Base-by-base conservation (phyloP, 2,888 invertebrate species). In the Fissipunctia ypsillon region DNA sequence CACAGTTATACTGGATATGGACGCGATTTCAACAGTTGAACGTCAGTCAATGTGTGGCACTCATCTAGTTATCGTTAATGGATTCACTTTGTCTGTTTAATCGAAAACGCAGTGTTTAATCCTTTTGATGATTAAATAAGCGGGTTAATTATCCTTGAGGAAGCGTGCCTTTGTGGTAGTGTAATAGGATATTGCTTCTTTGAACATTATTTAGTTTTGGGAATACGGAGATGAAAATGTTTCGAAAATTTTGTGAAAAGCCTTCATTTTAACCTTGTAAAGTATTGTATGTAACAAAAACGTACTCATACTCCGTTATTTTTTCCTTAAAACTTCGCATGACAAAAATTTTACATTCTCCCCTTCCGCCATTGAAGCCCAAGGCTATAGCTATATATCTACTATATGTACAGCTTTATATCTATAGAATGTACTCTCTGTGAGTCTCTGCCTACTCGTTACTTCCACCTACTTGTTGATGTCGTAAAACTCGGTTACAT, bases 401-500 rank as follows among this genome's bases (percentile, higher is more conserved):
- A 60, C 74, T 60, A 71, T 50, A 38, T 35, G 35, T 59, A n/a
- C 50, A 59, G 9, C 48, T 71, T 59, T 67, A 68, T 68, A 81
- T 64, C 25, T 66, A 50, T 41, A 68, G 70, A 54, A 76, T 59
- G 66, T 80, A 76, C 75, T 68, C 41, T 69, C 65, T n/a, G n/a
- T n/a, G n/a, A n/a, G n/a, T n/a, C n/a, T n/a, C n/a, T 41, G 12
- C 45, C 79, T 68, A 66, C 87, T 84, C 84, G 81, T 87, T 87
- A 87, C 84, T 68, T 61, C 76, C 75, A 81, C 56, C 72, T 81
- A 85, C 84, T 85, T 84, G 88, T 88, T 88, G 77, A 85, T 81
- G 85, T 89, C 89, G 87, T 91, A 90, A 91, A 91, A 88, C 83
- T 77, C 71, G 84, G 82, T 89, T 89, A 89, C 87, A 89, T 88